These are phyloP conservation scores for Melanostoma scalare DNA, from an alignment of 2,888 invertebrate genomes.

Conservation along the genomic window DNA sequence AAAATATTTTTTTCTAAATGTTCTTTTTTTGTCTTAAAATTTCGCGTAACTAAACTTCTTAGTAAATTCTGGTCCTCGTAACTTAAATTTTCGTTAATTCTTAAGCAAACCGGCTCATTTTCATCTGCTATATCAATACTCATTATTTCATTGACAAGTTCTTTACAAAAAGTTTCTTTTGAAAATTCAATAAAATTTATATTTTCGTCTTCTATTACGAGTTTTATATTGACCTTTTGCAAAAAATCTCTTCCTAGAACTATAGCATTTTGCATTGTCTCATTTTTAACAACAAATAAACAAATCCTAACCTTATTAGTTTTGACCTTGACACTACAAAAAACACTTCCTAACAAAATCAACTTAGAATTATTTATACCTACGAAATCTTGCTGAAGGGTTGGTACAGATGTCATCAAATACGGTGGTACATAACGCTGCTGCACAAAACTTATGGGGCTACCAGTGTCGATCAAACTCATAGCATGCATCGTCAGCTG, in stretches of 20 bases:
- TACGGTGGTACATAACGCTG: too few species aligned
- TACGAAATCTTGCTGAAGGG: too few species aligned
- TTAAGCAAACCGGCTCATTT: neutral
- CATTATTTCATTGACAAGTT: neutral
- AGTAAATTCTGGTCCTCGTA: neutral
- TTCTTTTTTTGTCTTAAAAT: neutral
- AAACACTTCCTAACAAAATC: too few species aligned
- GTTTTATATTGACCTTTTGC: neutral
- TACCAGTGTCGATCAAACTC: too few species aligned
- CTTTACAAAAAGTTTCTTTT: conserved; percentile 4
- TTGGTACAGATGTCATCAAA: too few species aligned
- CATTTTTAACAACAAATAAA: conserved; percentile 15
- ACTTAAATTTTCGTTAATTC: conserved; percentile 2
- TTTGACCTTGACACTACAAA: neutral
- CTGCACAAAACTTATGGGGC: too few species aligned
- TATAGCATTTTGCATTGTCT: neutral
- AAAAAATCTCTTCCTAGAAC: neutral
- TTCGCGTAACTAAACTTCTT: neutral
- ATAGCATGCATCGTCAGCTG: too few species aligned
- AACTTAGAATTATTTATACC: too few species aligned
- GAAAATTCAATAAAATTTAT: neutral
- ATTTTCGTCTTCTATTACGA: too few species aligned
- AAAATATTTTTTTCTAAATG: conserved; percentile 15
- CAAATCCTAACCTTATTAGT: neutral
- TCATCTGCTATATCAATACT: neutral